A percentile compares a stretch with the other conserved stretches of the same genome.
These are phyloP conservation scores for Dinoponera quadriceps DNA, from an alignment of 1,140 invertebrate genomes.

Conservation along the genomic window DNA sequence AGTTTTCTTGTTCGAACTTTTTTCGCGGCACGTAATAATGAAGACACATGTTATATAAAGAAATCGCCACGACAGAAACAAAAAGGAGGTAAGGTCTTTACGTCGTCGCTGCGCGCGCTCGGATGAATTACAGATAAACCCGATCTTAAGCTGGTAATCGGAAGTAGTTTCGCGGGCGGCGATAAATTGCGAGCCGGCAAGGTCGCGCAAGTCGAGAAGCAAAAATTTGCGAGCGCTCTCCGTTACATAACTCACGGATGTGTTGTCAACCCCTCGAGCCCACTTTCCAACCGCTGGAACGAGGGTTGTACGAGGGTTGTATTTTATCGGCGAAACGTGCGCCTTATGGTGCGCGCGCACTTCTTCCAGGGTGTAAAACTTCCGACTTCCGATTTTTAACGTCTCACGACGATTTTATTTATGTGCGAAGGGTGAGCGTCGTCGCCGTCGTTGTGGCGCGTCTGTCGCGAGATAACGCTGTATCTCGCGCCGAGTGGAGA, in stretches of 20 bases:
- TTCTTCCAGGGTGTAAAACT: slow-evolving; percentile 39
- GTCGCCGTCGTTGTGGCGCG: slow-evolving; percentile 28
- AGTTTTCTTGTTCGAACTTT: slow-evolving; percentile 21
- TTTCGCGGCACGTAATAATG: slow-evolving; percentile 26
- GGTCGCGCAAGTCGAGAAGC: neutral
- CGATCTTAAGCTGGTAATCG: slow-evolving; percentile 30
- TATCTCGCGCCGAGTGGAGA: slow-evolving; percentile 20
- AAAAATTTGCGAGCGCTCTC: slow-evolving; percentile 48
- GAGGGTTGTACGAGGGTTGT: slow-evolving; percentile 16
- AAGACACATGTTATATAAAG: slow-evolving; percentile 37
- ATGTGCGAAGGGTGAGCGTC: neutral
- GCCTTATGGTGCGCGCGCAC: slow-evolving; percentile 41
- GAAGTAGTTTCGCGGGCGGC: neutral
- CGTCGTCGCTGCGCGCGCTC: neutral
- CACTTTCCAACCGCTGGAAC: neutral
- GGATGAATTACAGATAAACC: slow-evolving; percentile 4
- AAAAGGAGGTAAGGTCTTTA: neutral
- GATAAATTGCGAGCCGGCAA: slow-evolving; percentile 1
- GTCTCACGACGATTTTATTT: slow-evolving; percentile 46
- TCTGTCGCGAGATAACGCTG: slow-evolving; percentile 33
- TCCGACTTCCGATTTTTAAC: slow-evolving; percentile 62
- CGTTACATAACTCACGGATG: slow-evolving; percentile 65
- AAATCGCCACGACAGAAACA: neutral
- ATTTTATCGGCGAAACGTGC: slow-evolving; percentile 67
- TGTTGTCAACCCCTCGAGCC: slow-evolving; percentile 18